A percentile compares a stretch with the other conserved stretches of the same genome.
These are phyloP conservation scores for Abramis brama DNA, from an alignment of 2,113 vertebrate species.

Conservation along the genomic window DNA sequence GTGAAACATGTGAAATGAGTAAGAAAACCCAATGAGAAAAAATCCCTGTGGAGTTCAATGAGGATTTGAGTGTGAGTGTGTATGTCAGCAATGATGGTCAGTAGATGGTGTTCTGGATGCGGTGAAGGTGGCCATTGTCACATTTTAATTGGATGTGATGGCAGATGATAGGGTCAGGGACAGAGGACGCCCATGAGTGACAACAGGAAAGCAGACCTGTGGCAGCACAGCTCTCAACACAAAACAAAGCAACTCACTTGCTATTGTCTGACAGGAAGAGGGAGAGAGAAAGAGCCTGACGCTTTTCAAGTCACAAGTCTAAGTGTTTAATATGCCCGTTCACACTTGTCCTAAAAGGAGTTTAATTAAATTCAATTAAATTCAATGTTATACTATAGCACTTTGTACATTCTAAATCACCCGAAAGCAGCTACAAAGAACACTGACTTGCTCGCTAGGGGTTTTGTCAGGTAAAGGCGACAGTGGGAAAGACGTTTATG, in stretches of 20 bases:
- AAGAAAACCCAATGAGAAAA: not conserved
- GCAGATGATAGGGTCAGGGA: constrained; percentile 1
- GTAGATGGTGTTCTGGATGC: not conserved
- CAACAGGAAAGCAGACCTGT: constrained; percentile 31
- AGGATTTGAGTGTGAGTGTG: not conserved
- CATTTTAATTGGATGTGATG: constrained; percentile 9
- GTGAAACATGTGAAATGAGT: not conserved
- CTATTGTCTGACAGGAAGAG: constrained; percentile 9
- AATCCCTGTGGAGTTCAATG: not conserved
- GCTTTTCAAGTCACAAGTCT: not conserved
- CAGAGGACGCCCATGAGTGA: constrained; percentile 1
- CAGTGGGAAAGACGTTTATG: not conserved
- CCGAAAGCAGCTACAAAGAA: not conserved
- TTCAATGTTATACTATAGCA: not conserved
- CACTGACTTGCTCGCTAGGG: not conserved
- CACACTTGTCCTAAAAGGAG: not conserved
- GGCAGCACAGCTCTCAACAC: not conserved
- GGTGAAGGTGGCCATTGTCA: constrained; percentile 21
- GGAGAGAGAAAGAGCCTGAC: not conserved
- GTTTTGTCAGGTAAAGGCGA: not conserved
- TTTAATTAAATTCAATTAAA: not conserved
- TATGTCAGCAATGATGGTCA: not conserved
- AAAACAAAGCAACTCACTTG: not conserved
- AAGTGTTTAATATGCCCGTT: not conserved
- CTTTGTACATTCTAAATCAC: not conserved